A percentile compares a stretch with the other conserved stretches of the same genome.
These are phyloP conservation scores for Enteromius anoplus DNA, from an alignment of 2,797 vertebrate species.

Conservation along the genomic window DNA sequence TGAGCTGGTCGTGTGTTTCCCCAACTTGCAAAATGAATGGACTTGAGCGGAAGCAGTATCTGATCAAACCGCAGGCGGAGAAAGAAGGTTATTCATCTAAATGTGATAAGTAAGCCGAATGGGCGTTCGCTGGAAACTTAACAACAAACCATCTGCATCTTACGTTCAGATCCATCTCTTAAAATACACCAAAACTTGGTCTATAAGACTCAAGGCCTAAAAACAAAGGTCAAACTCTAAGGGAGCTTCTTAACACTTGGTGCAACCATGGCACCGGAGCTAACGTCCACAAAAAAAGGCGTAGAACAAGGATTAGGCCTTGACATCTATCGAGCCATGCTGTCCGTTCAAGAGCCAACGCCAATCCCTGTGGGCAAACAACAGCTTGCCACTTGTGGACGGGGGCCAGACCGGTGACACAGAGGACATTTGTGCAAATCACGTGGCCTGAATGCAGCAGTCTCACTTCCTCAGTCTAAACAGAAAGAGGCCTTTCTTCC, in stretches of 20 bases:
- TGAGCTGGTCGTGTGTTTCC: conserved; percentile 5
- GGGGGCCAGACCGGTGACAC: conserved; percentile 50
- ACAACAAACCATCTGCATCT: background rate
- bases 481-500: conserved; percentile 70
- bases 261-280: background rate
- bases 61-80: background rate
- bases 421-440: conserved; percentile 64
- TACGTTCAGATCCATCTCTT: background rate
- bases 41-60: background rate
- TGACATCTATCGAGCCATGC: conserved; percentile 17
- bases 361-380: conserved; percentile 60
- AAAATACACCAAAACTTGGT: background rate
- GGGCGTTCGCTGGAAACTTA: background rate
- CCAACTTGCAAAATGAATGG: background rate
- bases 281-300: background rate
- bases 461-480: conserved; percentile 63
- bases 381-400: conserved; percentile 59
- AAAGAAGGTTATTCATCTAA: background rate
- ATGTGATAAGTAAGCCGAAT: background rate
- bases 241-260: background rate
- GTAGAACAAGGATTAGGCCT: background rate
- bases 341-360: conserved; percentile 41
- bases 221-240: background rate
- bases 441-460: conserved; percentile 57
- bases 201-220: background rate